Percentiles rank a stretch among this genome's conserved stretches.
Evolutionary conservation across 2,113 vertebrate genomes (phyloP).

Genomic region (Tinamus guttatus): DNA sequence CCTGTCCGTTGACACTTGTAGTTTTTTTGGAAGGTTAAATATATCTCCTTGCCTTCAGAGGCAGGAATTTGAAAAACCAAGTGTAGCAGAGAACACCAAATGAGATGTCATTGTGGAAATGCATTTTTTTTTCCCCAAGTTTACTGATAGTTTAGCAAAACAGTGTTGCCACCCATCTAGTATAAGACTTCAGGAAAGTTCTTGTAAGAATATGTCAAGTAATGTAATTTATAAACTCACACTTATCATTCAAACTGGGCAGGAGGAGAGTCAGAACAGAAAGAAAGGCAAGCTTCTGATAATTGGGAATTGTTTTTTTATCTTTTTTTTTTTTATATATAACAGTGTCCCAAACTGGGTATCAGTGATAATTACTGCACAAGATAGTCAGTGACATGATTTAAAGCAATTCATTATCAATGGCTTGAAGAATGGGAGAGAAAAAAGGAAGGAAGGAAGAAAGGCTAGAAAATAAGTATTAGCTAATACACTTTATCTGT

Average conservation of each 20-base stretch:
- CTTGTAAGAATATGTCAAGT: neutral
- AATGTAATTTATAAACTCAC: neutral
- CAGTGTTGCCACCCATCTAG: neutral
- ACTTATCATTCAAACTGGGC: neutral
- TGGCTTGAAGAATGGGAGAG: neutral
- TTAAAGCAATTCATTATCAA: neutral
- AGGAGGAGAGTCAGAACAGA: neutral
- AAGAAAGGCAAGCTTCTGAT: neutral
- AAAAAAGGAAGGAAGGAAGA: neutral
- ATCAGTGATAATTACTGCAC: neutral
- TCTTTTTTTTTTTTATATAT: too few relatives aligned
- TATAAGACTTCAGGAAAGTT: neutral
- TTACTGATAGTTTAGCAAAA: neutral
- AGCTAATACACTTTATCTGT: neutral
- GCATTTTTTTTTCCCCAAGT: too few relatives aligned
- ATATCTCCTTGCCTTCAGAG: accelerated
- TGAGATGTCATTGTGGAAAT: neutral
- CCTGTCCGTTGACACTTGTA: neutral
- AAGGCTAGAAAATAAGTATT: neutral
- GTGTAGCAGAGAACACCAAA: neutral
- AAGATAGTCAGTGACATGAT: neutral
- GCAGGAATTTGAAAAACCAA: neutral
- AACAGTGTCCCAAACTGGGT: too few relatives aligned
- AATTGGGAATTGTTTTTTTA: too few relatives aligned
- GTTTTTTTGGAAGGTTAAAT: neutral